Conservation (phyloP, 92 coral and sea anemone species). For the Desmophyllum pertusum region DNA sequence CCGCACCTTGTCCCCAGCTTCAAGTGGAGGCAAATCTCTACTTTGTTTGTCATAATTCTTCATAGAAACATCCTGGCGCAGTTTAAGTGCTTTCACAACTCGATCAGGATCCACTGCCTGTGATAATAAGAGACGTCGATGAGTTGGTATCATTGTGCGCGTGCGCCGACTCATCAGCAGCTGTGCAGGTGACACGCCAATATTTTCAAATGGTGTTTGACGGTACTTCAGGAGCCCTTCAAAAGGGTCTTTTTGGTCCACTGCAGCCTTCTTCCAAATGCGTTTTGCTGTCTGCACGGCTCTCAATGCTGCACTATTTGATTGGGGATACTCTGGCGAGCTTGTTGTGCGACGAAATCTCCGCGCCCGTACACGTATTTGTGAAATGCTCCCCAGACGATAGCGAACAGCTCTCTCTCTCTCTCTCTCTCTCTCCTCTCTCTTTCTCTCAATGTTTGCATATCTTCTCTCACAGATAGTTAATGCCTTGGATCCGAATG, state of each 20-base stretch:
- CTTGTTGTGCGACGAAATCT: constrained; percentile 45
- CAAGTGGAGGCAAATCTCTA: constrained; percentile 48
- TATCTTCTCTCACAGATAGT: constrained; percentile 34
- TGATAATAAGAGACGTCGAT: constrained; percentile 41
- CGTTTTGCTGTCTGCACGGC: constrained; percentile 62
- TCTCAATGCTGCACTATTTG: constrained; percentile 57
- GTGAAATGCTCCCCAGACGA: constrained; percentile 52
- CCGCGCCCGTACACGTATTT: constrained; percentile 28
- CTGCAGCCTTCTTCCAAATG: constrained; percentile 49
- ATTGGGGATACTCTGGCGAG: constrained; percentile 56
- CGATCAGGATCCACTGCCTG: constrained; percentile 35
- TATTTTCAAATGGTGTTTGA: constrained; percentile 52
- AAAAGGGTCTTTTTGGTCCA: constrained; percentile 45
- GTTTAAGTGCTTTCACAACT: constrained; percentile 38
- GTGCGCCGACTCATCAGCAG: constrained; percentile 40
- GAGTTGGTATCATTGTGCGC: constrained; percentile 40
- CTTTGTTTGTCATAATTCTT: constrained; percentile 24
- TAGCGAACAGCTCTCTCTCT: constrained; percentile 60
- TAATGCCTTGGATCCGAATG: constrained; percentile 52
- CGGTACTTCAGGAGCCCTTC: constrained; percentile 45
- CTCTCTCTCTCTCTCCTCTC: constrained; percentile 40
- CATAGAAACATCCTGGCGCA: constrained; percentile 39
- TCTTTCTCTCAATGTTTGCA: constrained; percentile 50
- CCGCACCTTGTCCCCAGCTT: constrained; percentile 48
- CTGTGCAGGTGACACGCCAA: constrained; percentile 54